These are phyloP conservation scores for Heliothis virescens DNA, from an alignment of 1,140 invertebrate genomes.

Conservation along the genomic window DNA sequence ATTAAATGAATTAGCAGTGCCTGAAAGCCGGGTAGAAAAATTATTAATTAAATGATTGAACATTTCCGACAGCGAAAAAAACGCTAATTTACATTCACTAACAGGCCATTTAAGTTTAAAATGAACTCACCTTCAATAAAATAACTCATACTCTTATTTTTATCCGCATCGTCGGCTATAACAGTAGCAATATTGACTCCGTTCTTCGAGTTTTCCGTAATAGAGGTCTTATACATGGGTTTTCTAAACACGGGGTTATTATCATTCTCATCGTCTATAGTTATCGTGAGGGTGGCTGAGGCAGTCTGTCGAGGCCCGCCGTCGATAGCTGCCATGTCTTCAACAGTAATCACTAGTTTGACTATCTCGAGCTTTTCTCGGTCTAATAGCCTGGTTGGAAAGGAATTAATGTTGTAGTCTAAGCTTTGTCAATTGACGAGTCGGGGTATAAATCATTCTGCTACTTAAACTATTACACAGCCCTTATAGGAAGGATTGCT, in stretches of 20 bases:
- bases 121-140: conserved; percentile 89
- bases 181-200: conserved; percentile 93
- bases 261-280: conserved; percentile 96
- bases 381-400: conserved; percentile 88
- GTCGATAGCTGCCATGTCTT: conserved; percentile 93
- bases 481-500: no score
- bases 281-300: conserved; percentile 91
- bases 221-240: conserved; percentile 91
- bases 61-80: no score
- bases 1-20: no score
- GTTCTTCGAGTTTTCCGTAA: conserved; percentile 96
- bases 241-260: conserved; percentile 95
- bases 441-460: no score
- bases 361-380: conserved; percentile 94
- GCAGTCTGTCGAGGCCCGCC: conserved; percentile 89
- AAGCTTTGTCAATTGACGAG: no score
- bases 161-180: conserved; percentile 94
- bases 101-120: no score
- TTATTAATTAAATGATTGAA: no score
- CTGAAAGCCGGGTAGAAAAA: no score
- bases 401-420: not conserved
- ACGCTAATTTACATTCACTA: no score
- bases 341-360: conserved; percentile 91
- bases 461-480: no score
- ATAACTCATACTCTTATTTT: conserved; percentile 95